Base-by-base conservation (phyloP, 2,797 vertebrate species). In the Saxicola maurus region DNA sequence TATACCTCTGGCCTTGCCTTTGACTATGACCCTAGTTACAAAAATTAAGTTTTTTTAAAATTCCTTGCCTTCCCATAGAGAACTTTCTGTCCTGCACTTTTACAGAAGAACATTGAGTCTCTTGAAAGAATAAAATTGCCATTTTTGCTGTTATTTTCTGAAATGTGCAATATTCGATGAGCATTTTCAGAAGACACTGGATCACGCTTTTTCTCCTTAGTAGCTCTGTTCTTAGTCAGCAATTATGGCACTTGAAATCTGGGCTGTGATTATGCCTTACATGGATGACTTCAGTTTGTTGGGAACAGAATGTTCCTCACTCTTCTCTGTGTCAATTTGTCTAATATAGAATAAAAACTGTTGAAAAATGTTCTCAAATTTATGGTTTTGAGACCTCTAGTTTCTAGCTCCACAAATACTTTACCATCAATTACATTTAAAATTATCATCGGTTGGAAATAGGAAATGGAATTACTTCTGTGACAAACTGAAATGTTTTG, bases 401-500 rank as follows among this genome's bases (percentile, higher is more conserved):
- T 72, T 84, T 46, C 23, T 35, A 89, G 21, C 15, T 69, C 20
- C 37, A 28, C 31, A 83, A 92, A 59, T 55, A 51, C 76, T 92
- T 73, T 90, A 7, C n/a, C 24, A n/a, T 84, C 71, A 77, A 28
- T 92, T 92, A 45, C 27, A 57, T 59, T 74, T 75, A 40, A 86
- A 86, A 68, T 75, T 48, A 48, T 68, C 28, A 28, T 88, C 11
- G 14, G 12, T 69, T 79, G 16, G 10, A 75, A 80, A 78, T 68
- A 57, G n/a, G 55, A 93, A 89, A 86, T 86, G 35, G n/a, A 87
- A 52, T 42, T 57, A 53, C 55, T 87, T 90, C 59, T 79, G 45
- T 64, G 43, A 57, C 31, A 67, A 59, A 52, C 57, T 64, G 59
- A 92, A 94, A 78, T 86, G 24, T 93, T 92, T 92, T 93, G 62